Conservation (phyloP, 2,113 vertebrate genomes). For the Serilophus lunatus region DNA sequence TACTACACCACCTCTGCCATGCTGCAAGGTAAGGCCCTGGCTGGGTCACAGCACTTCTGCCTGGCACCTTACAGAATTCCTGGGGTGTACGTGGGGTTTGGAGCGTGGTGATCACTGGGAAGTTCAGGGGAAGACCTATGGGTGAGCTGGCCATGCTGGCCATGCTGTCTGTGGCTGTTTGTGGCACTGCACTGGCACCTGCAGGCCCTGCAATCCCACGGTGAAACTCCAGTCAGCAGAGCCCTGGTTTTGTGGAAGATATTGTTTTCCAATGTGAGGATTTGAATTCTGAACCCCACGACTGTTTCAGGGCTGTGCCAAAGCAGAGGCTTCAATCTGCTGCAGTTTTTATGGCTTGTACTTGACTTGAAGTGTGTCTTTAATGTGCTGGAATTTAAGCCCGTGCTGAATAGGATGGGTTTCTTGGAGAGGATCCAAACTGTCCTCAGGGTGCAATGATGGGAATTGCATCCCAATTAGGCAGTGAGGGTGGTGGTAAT, state of each 20-base stretch:
- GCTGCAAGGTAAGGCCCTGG: constrained; percentile 84
- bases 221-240: background rate
- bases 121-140: accelerated
- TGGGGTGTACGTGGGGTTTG: accelerated
- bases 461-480: background rate
- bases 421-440: background rate
- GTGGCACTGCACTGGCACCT: too few relatives aligned
- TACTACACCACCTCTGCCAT: constrained; percentile 94
- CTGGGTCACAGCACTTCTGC: background rate
- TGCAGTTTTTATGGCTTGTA: background rate
- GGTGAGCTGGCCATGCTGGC: accelerated
- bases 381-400: background rate
- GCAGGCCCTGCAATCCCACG: background rate
- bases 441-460: background rate
- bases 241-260: background rate
- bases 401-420: background rate
- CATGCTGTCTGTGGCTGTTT: accelerated
- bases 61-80: background rate
- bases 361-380: background rate
- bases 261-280: background rate
- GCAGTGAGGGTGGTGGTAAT: background rate
- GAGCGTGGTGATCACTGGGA: accelerated
- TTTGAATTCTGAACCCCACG: background rate
- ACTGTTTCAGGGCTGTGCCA: background rate
- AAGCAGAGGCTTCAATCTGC: background rate